phyloP scores from a whole-genome alignment of 1,140 invertebrate genomes.

The Archivesica marissinica region DNA sequence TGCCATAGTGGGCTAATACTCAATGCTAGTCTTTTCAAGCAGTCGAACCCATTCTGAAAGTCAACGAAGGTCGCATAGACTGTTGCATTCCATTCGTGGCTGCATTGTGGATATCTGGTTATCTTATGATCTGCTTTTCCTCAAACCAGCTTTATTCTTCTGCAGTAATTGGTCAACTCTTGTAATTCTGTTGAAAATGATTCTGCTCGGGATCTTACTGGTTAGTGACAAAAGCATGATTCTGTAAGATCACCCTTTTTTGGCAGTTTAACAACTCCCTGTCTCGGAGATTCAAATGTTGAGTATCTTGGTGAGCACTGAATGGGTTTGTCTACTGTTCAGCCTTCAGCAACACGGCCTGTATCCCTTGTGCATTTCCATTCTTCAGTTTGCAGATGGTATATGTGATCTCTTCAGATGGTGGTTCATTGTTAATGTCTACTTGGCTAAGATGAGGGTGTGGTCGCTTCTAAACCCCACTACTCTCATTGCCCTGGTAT shows the following conservation, averaged over 20 bases:
- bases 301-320: neutral
- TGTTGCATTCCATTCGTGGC: constrained; percentile 36
- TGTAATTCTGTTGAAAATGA: neutral
- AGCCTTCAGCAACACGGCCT: constrained; percentile 12
- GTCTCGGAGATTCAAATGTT: too few species aligned
- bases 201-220: constrained; percentile 16
- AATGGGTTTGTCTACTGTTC: neutral
- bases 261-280: constrained; percentile 29
- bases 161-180: neutral
- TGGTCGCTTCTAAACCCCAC: constrained; percentile 70
- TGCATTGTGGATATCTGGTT: constrained; percentile 57
- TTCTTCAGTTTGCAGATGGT: constrained; percentile 22
- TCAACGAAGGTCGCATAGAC: constrained; percentile 49
- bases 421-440: neutral
- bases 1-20: too few species aligned
- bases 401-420: constrained; percentile 2
- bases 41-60: constrained; percentile 67
- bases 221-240: constrained; percentile 33
- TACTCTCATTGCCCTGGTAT: constrained; percentile 48
- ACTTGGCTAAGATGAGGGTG: constrained; percentile 39
- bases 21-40: neutral
- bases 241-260: constrained; percentile 53
- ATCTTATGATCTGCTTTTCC: constrained; percentile 35
- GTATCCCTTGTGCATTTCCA: constrained; percentile 19
- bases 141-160: constrained; percentile 45